A percentile compares a stretch with the other conserved stretches of the same genome.
Conservation (phyloP, 2,113 vertebrate species). For the Bagarius yarrelli region DNA sequence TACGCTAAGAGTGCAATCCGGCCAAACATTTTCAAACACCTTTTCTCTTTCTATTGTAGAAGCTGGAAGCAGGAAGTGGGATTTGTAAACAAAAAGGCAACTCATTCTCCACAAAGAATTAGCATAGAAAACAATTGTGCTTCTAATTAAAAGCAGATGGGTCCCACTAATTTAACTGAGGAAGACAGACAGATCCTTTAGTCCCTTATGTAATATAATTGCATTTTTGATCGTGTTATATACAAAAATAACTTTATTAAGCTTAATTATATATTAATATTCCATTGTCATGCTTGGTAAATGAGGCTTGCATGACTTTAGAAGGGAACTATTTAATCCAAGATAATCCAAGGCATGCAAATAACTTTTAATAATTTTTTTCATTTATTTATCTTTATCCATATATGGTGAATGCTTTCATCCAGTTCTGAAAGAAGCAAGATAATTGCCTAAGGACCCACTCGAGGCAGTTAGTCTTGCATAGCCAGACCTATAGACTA, state of each 20-base stretch:
- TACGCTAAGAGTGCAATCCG: not conserved
- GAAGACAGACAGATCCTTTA: not conserved
- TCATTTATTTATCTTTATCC: not conserved
- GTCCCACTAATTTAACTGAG: not conserved
- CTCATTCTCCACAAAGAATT: constrained; percentile 4
- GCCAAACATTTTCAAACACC: constrained; percentile 18
- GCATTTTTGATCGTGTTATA: not conserved
- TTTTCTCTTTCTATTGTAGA: not conserved
- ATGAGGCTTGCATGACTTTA: not conserved
- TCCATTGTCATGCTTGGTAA: not conserved
- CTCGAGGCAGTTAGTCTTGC: no score
- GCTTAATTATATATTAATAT: not conserved
- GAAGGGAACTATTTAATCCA: not conserved
- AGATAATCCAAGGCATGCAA: not conserved
- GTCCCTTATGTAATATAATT: not conserved
- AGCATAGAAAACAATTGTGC: constrained; percentile 22
- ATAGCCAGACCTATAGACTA: no score
- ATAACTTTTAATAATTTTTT: not conserved
- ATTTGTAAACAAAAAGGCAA: constrained; percentile 11
- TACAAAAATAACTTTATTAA: not conserved
- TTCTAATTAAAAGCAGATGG: constrained; percentile 34
- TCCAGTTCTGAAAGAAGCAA: not conserved
- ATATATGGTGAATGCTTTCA: not conserved
- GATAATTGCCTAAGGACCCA: not conserved
- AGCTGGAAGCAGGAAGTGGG: not conserved